Conservation (phyloP, 1,140 invertebrate genomes). For the Penaeus chinensis region DNA sequence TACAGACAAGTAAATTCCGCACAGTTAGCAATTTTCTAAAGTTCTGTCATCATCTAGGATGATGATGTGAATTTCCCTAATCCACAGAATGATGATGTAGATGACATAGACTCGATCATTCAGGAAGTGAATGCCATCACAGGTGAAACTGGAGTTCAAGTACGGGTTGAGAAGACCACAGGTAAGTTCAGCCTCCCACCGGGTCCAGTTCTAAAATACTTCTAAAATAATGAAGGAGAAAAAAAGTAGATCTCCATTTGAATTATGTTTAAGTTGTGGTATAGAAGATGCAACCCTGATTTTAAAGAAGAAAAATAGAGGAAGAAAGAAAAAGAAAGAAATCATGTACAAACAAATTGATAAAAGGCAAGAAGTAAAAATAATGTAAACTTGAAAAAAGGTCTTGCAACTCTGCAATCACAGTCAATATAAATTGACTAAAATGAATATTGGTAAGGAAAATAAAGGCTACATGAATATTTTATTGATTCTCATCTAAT, state of each 20-base stretch:
- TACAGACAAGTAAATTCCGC: too few species aligned
- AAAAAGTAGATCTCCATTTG: constrained; percentile 14
- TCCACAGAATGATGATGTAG: constrained; percentile 68
- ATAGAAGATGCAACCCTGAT: neutral
- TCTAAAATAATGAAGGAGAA: too few species aligned
- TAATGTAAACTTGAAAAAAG: too few species aligned
- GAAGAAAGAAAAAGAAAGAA: too few species aligned
- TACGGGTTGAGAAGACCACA: constrained; percentile 23
- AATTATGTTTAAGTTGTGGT: too few species aligned
- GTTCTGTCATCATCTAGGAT: neutral
- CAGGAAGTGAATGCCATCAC: constrained; percentile 80
- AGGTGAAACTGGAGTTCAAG: constrained; percentile 70
- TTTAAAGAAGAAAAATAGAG: neutral
- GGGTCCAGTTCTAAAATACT: neutral
- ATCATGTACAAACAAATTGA: too few species aligned
- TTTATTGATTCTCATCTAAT: neutral
- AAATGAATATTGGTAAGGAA: too few species aligned
- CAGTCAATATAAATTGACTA: too few species aligned
- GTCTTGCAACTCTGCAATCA: too few species aligned
- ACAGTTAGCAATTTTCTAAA: too few species aligned
- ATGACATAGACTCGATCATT: constrained; percentile 81
- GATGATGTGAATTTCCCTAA: neutral
- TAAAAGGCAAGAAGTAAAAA: too few species aligned
- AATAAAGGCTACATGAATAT: too few species aligned
- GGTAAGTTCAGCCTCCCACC: constrained; percentile 28